Conservation (phyloP, 2,888 invertebrate genomes). For the Elysia crispata region DNA sequence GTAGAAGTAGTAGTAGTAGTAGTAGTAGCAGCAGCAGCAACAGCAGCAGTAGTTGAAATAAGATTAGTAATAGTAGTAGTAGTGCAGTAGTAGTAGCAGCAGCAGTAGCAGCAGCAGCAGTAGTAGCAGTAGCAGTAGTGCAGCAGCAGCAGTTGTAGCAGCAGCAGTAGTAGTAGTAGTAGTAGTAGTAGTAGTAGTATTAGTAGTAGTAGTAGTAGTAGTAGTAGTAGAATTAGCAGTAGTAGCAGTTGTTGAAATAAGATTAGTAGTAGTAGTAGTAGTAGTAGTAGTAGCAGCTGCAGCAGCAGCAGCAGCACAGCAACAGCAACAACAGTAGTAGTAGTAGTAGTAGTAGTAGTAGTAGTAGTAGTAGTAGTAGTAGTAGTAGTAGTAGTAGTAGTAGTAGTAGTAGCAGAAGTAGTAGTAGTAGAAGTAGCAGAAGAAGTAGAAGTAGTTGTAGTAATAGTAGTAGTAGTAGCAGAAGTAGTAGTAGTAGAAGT, state of each 20-base stretch:
- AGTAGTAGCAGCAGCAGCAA: conserved; percentile 27
- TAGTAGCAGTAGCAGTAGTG: too few species aligned
- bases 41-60: conserved; percentile 26
- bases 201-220: conserved; percentile 34
- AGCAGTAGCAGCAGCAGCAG: too few species aligned
- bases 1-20: conserved; percentile 37
- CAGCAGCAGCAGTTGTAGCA: too few species aligned
- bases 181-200: conserved; percentile 20
- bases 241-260: too few species aligned
- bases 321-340: not conserved
- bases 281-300: not conserved
- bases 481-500: conserved; percentile 41
- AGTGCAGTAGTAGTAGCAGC: too few species aligned
- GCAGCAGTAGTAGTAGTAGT: too few species aligned
- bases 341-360: conserved; percentile 20
- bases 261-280: conserved; percentile 25
- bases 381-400: conserved; percentile 39
- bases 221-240: conserved; percentile 17
- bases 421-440: conserved; percentile 28
- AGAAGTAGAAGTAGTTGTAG: conserved; percentile 10
- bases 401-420: conserved; percentile 41
- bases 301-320: not conserved
- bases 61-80: conserved; percentile 1
- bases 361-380: conserved; percentile 32
- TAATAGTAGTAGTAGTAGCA: conserved; percentile 39